phyloP scores from a whole-genome alignment of 2,888 invertebrate species.

The Teleogryllus oceanicus region DNA sequence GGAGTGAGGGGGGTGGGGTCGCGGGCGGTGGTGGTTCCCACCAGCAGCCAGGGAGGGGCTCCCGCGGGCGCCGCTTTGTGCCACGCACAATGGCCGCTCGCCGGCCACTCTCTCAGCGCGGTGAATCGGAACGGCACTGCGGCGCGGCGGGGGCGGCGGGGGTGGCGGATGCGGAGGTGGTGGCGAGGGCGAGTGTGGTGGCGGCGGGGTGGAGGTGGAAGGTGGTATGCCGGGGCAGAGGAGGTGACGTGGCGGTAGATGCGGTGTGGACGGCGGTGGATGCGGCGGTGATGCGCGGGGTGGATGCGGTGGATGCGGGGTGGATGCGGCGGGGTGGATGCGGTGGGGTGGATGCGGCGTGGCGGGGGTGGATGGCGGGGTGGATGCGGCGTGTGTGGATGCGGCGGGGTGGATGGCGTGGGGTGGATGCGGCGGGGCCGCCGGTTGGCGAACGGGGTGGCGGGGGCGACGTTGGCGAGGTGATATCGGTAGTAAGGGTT shows the following conservation, averaged over 20 bases:
- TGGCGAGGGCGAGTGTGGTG: not conserved
- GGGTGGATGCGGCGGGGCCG: no score
- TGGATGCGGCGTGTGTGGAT: no score
- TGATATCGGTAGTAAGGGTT: no score
- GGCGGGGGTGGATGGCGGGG: no score
- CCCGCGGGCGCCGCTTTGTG: not conserved
- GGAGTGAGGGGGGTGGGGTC: not conserved
- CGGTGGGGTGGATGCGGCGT: no score
- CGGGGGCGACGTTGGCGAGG: no score
- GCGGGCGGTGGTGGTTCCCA: not conserved
- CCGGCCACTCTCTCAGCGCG: not conserved
- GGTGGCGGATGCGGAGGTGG: not conserved
- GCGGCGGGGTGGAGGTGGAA: not conserved
- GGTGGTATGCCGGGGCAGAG: not conserved
- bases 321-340: not conserved
- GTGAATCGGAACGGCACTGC: not conserved
- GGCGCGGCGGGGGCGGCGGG: not conserved
- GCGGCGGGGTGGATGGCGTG: no score
- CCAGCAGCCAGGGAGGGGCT: not conserved
- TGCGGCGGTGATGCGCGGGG: no score
- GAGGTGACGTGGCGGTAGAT: no score
- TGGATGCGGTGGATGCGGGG: no score
- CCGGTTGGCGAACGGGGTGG: no score
- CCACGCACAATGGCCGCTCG: not conserved
- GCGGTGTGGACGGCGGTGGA: no score